Percentiles rank a stretch among this genome's conserved stretches.
Evolutionary conservation across 2,888 invertebrate genomes (phyloP).

Genomic region (Alsophila aescularia): DNA sequence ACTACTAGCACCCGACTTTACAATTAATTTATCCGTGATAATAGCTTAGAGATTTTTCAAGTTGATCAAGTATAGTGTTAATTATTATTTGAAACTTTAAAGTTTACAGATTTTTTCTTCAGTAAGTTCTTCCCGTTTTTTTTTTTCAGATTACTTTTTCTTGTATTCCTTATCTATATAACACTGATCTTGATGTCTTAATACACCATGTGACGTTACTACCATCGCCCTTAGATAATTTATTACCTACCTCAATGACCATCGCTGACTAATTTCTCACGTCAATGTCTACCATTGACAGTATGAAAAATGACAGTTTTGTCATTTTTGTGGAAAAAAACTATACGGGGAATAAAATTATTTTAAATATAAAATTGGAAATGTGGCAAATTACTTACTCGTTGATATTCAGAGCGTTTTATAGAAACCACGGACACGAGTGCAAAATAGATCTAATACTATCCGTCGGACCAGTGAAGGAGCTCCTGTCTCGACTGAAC

Average conservation of each 20-base stretch:
- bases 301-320: too few species aligned
- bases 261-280: too few species aligned
- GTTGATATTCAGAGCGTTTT: constrained; percentile 68
- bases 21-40: constrained; percentile 43
- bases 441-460: constrained; percentile 75
- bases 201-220: too few species aligned
- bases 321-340: constrained; percentile 3
- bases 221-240: too few species aligned
- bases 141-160: too few species aligned
- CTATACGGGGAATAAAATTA: background rate
- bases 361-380: constrained; percentile 41
- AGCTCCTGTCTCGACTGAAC: constrained; percentile 58
- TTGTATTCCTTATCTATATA: too few species aligned
- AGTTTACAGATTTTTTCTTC: too few species aligned
- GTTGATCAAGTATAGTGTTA: background rate
- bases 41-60: background rate
- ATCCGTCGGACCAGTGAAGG: constrained; percentile 65
- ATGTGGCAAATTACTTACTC: constrained; percentile 82
- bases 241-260: too few species aligned
- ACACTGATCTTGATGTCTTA: too few species aligned
- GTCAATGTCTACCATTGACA: too few species aligned
- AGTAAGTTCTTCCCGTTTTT: too few species aligned
- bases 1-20: constrained; percentile 37
- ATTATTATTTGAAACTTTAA: background rate
- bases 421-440: constrained; percentile 67